Conservation (phyloP, 1,140 invertebrate species). For the Drosophila eugracilis region DNA sequence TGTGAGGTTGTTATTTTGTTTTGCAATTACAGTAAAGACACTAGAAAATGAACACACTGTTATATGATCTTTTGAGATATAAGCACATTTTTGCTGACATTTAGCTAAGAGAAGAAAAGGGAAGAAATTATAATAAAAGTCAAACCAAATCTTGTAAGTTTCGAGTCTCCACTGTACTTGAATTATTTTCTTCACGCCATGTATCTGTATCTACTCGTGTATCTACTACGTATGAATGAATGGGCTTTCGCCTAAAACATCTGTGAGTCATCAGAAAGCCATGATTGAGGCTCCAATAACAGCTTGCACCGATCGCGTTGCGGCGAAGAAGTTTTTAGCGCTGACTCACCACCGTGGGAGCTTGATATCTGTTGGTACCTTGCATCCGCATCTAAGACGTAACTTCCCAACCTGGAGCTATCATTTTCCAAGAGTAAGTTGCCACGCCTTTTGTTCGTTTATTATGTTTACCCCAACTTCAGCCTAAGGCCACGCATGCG, state of each 20-base stretch:
- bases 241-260: slow-evolving; percentile 48
- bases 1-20: slow-evolving; percentile 15
- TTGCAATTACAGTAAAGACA: slow-evolving; percentile 6
- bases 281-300: slow-evolving; percentile 27
- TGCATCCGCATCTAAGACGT: slow-evolving; percentile 32
- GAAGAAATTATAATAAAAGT: no score
- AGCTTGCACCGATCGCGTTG: slow-evolving; percentile 37
- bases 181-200: slow-evolving; percentile 19
- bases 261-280: slow-evolving; percentile 31
- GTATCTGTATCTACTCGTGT: slow-evolving; percentile 31
- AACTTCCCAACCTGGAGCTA: slow-evolving; percentile 2
- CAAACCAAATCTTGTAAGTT: no score
- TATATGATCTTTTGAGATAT: background rate
- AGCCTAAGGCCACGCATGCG: slow-evolving; percentile 34
- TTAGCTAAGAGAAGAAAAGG: no score
- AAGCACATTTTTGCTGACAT: no score
- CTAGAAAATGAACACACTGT: background rate
- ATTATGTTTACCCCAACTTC: no score
- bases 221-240: slow-evolving; percentile 50
- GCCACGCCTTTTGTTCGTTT: slow-evolving; percentile 37
- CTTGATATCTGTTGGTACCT: slow-evolving; percentile 5
- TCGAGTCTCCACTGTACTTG: background rate
- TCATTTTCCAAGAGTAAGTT: background rate
- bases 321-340: slow-evolving; percentile 32
- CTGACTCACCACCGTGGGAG: slow-evolving; percentile 39